A percentile compares a stretch with the other conserved stretches of the same genome.
Conservation (phyloP, 2,888 invertebrate genomes). For the Sarcophaga carnaria region DNA sequence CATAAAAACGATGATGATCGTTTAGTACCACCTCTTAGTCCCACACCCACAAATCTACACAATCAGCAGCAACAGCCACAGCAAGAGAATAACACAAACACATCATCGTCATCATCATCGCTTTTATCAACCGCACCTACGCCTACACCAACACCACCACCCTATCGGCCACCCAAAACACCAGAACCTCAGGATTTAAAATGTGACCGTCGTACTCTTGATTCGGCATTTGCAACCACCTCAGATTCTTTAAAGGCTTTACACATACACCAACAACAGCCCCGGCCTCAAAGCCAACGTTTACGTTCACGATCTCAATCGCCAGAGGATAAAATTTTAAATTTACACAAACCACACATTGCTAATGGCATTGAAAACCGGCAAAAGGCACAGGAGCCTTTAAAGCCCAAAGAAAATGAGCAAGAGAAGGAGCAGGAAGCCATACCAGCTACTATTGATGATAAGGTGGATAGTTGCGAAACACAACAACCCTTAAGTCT, state of each 20-base stretch:
- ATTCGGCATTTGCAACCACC: conserved; percentile 39
- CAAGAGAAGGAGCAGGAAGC: background rate
- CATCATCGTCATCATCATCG: conserved; percentile 23
- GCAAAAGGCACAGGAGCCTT: background rate
- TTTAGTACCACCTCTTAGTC: conserved; percentile 84
- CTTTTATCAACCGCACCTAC: conserved; percentile 52
- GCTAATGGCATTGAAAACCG: background rate
- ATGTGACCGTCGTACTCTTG: background rate
- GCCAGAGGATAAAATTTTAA: conserved; percentile 48
- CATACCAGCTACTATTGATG: background rate
- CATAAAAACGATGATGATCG: conserved; percentile 85
- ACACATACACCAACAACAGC: conserved; percentile 43
- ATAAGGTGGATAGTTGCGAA: conserved; percentile 9
- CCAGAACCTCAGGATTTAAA: conserved; percentile 74
- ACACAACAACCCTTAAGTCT: conserved; percentile 74
- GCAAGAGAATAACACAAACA: background rate
- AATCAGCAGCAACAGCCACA: conserved; percentile 67
- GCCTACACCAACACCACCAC: conserved; percentile 44
- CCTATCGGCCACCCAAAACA: conserved; percentile 65
- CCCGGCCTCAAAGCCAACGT: background rate
- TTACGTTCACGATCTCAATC: conserved; percentile 66
- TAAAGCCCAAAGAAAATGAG: background rate
- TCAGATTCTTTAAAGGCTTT: conserved; percentile 61
- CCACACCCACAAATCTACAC: conserved; percentile 80
- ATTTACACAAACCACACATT: conserved; percentile 44